Conservation (phyloP, 1,140 invertebrate species). For the Micrasema longulum region DNA sequence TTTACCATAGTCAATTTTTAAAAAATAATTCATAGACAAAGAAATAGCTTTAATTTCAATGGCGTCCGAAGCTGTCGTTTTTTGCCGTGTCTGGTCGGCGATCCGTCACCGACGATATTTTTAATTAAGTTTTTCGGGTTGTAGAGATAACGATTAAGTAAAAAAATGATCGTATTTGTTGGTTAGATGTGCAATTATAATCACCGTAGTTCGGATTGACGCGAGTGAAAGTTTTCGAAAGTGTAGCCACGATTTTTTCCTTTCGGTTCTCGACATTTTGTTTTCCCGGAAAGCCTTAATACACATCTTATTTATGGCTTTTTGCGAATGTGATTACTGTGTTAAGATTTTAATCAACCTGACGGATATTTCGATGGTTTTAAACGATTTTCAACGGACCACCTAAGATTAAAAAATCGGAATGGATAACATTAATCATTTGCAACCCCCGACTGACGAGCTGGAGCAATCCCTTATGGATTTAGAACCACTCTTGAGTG, state of each 20-base stretch:
- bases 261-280: conserved; percentile 43
- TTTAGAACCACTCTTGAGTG: conserved; percentile 63
- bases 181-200: conserved; percentile 24
- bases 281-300: conserved; percentile 40
- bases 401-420: conserved; percentile 11
- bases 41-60: conserved; percentile 37
- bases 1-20: conserved; percentile 32
- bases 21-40: too few species aligned
- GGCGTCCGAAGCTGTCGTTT: conserved; percentile 42
- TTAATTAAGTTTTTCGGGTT: conserved; percentile 15
- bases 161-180: background rate
- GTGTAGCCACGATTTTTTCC: conserved; percentile 46
- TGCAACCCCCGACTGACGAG: conserved; percentile 57
- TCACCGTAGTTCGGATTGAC: background rate
- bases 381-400: conserved; percentile 7
- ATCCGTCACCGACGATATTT: conserved; percentile 28
- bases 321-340: conserved; percentile 19
- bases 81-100: conserved; percentile 29
- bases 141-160: conserved; percentile 25
- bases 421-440: conserved; percentile 42
- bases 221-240: conserved; percentile 47
- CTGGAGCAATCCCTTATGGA: conserved; percentile 65
- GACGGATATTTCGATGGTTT: conserved; percentile 8
- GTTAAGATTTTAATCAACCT: conserved; percentile 1
- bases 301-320: conserved; percentile 39